These are phyloP conservation scores for Procambarus virginalis DNA, from an alignment of 1,140 invertebrate species.

Conservation along the genomic window DNA sequence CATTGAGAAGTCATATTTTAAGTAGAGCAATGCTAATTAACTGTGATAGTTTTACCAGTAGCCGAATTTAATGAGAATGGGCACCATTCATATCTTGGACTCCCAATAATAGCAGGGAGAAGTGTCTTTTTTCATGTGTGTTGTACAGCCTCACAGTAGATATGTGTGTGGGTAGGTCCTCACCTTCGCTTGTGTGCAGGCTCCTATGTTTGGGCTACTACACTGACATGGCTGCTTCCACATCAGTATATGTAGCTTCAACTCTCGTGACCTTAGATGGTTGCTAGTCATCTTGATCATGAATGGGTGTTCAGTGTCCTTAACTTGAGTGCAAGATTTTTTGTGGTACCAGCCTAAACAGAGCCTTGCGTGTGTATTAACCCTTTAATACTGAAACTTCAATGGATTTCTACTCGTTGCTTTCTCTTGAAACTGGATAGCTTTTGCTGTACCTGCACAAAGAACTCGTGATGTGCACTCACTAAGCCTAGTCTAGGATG, in stretches of 20 bases:
- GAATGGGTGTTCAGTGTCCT: background rate
- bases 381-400: conserved; percentile 36
- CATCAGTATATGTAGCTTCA: background rate
- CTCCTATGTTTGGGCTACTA: background rate
- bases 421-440: background rate
- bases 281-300: background rate
- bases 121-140: conserved; percentile 31
- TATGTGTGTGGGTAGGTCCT: conserved; percentile 24
- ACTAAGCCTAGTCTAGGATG: background rate
- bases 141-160: conserved; percentile 38
- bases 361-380: background rate
- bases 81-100: conserved; percentile 8
- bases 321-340: background rate
- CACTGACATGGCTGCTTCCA: background rate
- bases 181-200: conserved; percentile 17
- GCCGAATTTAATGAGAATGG: conserved; percentile 29
- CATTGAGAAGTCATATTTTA: conserved; percentile 51
- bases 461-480: conserved; percentile 13
- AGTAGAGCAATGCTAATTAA: conserved; percentile 56
- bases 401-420: conserved; percentile 27
- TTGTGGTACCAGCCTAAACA: background rate
- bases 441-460: background rate
- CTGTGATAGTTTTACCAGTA: conserved; percentile 54
- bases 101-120: conserved; percentile 25
- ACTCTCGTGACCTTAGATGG: conserved; percentile 9